Base-by-base conservation (phyloP, 2,113 vertebrate species). In the Oxyura jamaicensis region DNA sequence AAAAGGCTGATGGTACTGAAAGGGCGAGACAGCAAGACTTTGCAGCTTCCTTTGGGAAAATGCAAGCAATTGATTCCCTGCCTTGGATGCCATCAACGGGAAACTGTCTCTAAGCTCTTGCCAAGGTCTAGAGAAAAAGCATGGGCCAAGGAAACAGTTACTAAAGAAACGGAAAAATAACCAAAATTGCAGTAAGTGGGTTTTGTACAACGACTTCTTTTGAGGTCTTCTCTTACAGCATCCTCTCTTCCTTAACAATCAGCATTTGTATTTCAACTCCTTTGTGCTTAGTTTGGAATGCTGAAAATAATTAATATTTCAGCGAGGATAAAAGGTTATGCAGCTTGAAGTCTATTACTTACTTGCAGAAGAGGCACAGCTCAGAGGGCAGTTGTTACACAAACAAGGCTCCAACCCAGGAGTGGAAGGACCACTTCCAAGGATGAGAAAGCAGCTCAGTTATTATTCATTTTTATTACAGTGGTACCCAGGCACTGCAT, bases 261-360 rank as follows among this genome's bases (percentile, higher is more conserved):
- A 75, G 35, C 74, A 91, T 63, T 75, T 85, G 62, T 65, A 50
- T 69, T 76, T 83, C 13, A 76, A 53, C 25, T 76, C 58, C 65
- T 93, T 33, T 63, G 71, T 81, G 85, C 58, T 3, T 14, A 31
- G 56, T 29, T 44, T 36, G 53, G 53, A 69, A 86, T 58, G 58
- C 9, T 88, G 68, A 15, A 68, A 62, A 71, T 39, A 83, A 94
- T 91, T 15, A 90, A 83, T 93, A 88, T 95, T 95, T 93, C 71
- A 97, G 83, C 53, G 42, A 78, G 90, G 88, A 94, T 86, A 73
- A 95, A 92, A 92, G 80, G 77, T 33, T 88, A 63, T 62, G 26
- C 48, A 86, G 93, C 75, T 84, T 85, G 55, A 80, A 75, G 73
- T 21, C 85, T 65, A 65, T 36, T 20, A 15, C 74, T 82, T 20